Evolutionary conservation across 2,888 invertebrate genomes (phyloP), one percentile per base, ranked within the genome.

Genomic region (Geotrupes spiniger): DNA sequence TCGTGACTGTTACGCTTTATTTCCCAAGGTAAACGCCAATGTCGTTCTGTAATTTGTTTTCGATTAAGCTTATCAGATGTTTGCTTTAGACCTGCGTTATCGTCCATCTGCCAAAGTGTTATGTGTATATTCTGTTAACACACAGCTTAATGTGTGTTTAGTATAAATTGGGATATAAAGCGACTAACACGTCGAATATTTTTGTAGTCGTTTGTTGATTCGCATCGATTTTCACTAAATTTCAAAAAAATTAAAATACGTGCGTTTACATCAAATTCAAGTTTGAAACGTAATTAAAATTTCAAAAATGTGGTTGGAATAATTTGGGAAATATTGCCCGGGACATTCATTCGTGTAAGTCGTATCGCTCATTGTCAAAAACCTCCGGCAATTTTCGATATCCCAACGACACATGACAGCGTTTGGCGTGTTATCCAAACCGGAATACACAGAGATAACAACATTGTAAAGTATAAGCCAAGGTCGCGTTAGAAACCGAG

Each of bases 391-490:
- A n/a, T n/a, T n/a, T n/a, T n/a, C n/a, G n/a, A n/a, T n/a, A n/a
- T n/a, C n/a, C n/a, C n/a, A n/a, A n/a, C n/a, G n/a, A n/a, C n/a
- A 21, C 3, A 15, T 15, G 33, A 33, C 9, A 10, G 33, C 15
- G 33, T n/a, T n/a, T n/a, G 14, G 33, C 14, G 5, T 33, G 33
- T 33, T 33, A 33, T 33, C 11, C 33, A 14, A 33, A 33, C 33
- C 33, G 33, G 33, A 33, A 33, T 33, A 14, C 11, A 33, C 33
- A 27, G 17, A 42, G 49, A 49, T 49, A 51, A 46, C 27, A 21
- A 36, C n/a, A n/a, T 42, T 44, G 46, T 49, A 48, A 44, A 17
- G 21, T 46, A 39, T 33, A 42, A 51, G 52, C 43, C 57, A 56
- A 57, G 55, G 56, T n/a, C 45, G 26, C 14, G 26, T 16, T 46